Conservation (phyloP, 2,888 invertebrate genomes). For the Micoletzkya japonica region DNA sequence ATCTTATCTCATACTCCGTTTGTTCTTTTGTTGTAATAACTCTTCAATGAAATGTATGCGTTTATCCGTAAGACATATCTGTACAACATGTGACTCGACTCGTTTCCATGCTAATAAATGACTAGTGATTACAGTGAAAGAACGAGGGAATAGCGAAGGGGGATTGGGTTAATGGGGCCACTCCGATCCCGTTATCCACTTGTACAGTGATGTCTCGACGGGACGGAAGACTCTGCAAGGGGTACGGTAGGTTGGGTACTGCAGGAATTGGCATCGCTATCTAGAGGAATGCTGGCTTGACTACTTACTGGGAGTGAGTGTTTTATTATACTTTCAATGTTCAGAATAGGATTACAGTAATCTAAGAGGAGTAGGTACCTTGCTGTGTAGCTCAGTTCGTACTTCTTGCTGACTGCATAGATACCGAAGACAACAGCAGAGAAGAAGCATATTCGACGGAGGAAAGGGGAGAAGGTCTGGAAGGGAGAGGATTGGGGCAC, state of each 20-base stretch:
- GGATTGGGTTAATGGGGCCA: conserved; percentile 26
- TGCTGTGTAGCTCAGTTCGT: conserved; percentile 36
- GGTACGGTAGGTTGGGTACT: not conserved
- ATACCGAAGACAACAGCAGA: conserved; percentile 35
- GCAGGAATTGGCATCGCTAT: not conserved
- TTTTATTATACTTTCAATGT: not conserved
- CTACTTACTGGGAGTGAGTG: too few relatives aligned
- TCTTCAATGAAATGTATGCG: too few relatives aligned
- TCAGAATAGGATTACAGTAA: not conserved
- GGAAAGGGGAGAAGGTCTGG: conserved; percentile 27
- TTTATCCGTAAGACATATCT: too few relatives aligned
- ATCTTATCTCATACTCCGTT: too few relatives aligned
- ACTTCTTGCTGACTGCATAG: conserved; percentile 38
- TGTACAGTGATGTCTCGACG: conserved; percentile 23
- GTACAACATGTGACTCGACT: too few relatives aligned
- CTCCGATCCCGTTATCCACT: conserved; percentile 16
- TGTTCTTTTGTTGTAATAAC: too few relatives aligned
- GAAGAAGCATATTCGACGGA: conserved; percentile 37
- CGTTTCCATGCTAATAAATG: too few relatives aligned
- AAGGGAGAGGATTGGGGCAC: not conserved
- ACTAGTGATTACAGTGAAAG: too few relatives aligned
- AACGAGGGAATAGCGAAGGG: too few relatives aligned
- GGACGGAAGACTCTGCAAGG: conserved; percentile 23
- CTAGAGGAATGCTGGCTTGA: too few relatives aligned
- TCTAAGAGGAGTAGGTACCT: conserved; percentile 15